Base-by-base conservation (phyloP, 1,140 invertebrate species). In the Bombus confusus region DNA sequence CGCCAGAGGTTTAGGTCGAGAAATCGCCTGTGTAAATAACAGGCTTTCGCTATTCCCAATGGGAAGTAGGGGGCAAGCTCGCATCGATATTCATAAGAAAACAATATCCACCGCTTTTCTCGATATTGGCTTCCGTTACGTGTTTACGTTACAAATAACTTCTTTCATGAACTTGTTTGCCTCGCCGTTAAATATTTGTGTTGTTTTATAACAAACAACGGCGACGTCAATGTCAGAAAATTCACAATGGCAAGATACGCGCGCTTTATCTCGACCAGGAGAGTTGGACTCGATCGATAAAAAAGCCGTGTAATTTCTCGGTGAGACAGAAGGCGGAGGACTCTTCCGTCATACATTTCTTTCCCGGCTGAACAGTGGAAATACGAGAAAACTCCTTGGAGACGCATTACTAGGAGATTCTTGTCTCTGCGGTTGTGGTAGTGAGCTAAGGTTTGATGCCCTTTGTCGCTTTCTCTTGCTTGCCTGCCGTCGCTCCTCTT, bases 61-160 rank as follows among this genome's bases (percentile, higher is more conserved):
- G 9, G n/a, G 13, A 62, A 37, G 1, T 6, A 8, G 2, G 34
- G 3, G 28, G 18, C 39, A 37, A 59, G 34, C 34, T 71, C n/a
- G 41, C 25, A 37, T 84, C 64, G 82, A 84, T 71, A 84, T 84
- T 84, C 52, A 71, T 28, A 22, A 10, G 59, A n/a, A 66, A 57
- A 62, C 39, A 37, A 59, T 84, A 72, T 47, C 31, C 57, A 71
- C 2, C 66, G 31, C 10, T 28, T 79, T 85, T 80, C 28, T 9
- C 68, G 76, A 73, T 85, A 85, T 85, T 85, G 77, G 34, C 28
- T 64, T 39, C 31, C 25, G 3, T 41, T 3, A 10, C 25, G 31
- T 85, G 68, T 85, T 85, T 79, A n/a, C 47, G 34, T 80, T 72
- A n/a, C 68, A 62, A 85, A 85, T 64, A 84, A 84, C 76, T 85